Base-by-base conservation (phyloP, 2,797 vertebrate species). In the Botia kubotai region DNA sequence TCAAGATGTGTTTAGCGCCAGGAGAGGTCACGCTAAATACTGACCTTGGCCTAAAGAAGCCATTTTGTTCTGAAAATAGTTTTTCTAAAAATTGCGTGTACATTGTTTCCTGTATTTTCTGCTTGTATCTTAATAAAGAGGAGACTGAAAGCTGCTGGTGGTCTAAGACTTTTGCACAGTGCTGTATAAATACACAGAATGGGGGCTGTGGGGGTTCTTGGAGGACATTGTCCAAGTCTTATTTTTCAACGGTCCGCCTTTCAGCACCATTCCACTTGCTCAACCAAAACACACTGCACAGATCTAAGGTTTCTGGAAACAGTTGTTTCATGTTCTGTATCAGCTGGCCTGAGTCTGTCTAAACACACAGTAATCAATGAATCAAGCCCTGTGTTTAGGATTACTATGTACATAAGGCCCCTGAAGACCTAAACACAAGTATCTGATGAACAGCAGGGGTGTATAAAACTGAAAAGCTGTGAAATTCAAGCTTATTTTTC, bases 331-430 rank as follows among this genome's bases (percentile, higher is more conserved):
- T 43, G 7, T 62, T 29, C 23, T 26, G 23, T 7, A 76, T 68
- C 63, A 43, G 63, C 4, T n/a, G 52, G 50, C 65, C 53, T 10
- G 43, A 55, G n/a, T 26, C 66, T 46, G 11, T 14, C 7, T 60
- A 77, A 77, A 77, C 65, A 58, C 55, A 29, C 21, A 8, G 19
- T 6, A 43, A 58, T 69, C 63, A 68, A 48, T 57, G 75, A 17
- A 58, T 13, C 63, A 0, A 12, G 0, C 29, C 11, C 33, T 57
- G 52, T 78, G 65, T 78, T 68, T 26, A 36, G 36, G 65, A 68
- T 46, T 68, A 66, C 36, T 48, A 33, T 6, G 43, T 55, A 33
- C 50, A 70, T 55, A 58, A 3, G 14, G 1, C 26, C 7, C 13
- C 55, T 62, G 3, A 60, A 70, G 55, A 62, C 21, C 16, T 58